A percentile compares a stretch with the other conserved stretches of the same genome.
Evolutionary conservation across 2,113 vertebrate genomes (phyloP).

Genomic region (Isurus oxyrinchus): DNA sequence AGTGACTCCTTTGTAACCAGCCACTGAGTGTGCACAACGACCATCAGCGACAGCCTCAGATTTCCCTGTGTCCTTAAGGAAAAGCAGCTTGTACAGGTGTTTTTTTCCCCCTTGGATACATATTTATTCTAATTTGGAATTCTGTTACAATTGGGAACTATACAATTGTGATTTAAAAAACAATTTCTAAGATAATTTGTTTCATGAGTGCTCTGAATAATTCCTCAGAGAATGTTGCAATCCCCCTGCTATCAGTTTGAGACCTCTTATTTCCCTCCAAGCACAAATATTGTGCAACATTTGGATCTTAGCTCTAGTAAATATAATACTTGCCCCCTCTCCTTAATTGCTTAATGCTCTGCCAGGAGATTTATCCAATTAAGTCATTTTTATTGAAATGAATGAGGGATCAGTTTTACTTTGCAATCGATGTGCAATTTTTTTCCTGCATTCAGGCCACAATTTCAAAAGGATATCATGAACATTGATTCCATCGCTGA

Average conservation of each 20-base stretch:
- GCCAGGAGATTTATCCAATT: constrained; percentile 20
- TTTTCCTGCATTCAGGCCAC: neutral
- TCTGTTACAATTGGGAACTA: neutral
- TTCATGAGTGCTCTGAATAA: neutral
- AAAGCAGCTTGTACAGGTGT: neutral
- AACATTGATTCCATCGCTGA: neutral
- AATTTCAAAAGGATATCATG: neutral
- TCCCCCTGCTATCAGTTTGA: neutral
- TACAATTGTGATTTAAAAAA: neutral
- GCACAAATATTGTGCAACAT: neutral
- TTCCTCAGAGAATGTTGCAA: neutral
- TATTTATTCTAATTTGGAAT: neutral
- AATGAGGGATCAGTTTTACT: neutral
- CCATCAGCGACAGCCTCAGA: neutral
- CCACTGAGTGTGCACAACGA: neutral
- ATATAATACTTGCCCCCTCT: neutral
- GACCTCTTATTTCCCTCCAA: neutral
- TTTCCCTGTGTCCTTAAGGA: neutral
- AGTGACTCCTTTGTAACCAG: neutral
- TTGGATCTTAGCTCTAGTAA: constrained; percentile 10
- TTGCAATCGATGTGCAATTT: neutral
- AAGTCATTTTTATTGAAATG: constrained; percentile 6
- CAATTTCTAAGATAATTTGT: constrained; percentile 13
- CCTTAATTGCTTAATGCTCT: constrained; percentile 25
- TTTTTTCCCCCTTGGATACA: neutral